Percentiles rank a stretch among this genome's conserved stretches.
Conservation (phyloP, 2,797 vertebrate species). For the Crocodylus rhombifer region DNA sequence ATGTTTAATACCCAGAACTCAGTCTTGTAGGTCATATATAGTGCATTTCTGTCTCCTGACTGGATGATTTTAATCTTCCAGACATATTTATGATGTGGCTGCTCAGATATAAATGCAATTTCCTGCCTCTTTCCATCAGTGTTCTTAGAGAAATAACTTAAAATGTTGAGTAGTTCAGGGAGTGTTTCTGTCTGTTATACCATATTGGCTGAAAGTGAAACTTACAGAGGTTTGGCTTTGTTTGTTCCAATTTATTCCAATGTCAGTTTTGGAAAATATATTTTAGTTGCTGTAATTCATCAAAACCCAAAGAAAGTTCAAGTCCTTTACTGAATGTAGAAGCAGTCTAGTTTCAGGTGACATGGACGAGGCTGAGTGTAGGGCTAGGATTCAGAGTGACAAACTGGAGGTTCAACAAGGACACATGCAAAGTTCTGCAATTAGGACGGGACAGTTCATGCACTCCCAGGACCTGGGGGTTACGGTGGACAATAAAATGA, state of each 20-base stretch:
- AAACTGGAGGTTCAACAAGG: no score
- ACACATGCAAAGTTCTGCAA: no score
- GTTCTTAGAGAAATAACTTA: neutral
- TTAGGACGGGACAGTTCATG: no score
- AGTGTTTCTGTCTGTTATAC: neutral
- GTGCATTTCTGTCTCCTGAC: conserved; percentile 11
- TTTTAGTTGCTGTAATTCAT: neutral
- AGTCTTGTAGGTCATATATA: neutral
- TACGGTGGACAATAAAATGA: no score
- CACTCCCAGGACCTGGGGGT: no score
- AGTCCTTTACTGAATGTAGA: neutral
- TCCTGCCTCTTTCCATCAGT: neutral
- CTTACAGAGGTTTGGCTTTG: neutral
- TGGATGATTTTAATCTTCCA: conserved; percentile 2
- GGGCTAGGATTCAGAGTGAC: no score
- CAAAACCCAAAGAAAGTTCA: neutral
- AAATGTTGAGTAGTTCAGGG: neutral
- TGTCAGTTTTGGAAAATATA: neutral
- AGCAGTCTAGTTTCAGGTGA: no score
- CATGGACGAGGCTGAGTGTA: no score
- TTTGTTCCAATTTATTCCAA: neutral
- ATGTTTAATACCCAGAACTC: conserved; percentile 53
- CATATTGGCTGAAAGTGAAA: neutral
- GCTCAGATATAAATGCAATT: neutral
- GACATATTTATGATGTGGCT: neutral